phyloP scores from a whole-genome alignment of 2,888 invertebrate genomes.

The Resseliella maxima region DNA sequence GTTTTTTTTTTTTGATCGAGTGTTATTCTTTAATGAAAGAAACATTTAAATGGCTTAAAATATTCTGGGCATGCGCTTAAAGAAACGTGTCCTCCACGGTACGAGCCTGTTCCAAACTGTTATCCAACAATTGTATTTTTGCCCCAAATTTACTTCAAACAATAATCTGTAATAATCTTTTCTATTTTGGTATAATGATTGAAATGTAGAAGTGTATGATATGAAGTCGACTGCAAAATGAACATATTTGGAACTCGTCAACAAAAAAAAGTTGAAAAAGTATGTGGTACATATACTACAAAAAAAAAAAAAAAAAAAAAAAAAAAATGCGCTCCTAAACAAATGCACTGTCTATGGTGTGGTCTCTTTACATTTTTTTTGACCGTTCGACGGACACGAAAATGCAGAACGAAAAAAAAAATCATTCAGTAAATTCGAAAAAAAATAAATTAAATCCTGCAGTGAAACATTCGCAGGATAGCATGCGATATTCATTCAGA shows the following conservation, averaged over 20 bases:
- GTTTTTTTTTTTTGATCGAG: no score
- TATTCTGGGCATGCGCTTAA: no score
- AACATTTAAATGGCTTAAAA: no score
- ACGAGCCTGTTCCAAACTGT: no score
- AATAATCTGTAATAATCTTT: no score
- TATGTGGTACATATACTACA: neutral
- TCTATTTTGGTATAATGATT: neutral
- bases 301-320: neutral
- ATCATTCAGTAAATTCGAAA: neutral
- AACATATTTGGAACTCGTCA: slow-evolving; percentile 12
- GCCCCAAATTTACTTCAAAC: no score
- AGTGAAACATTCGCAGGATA: neutral
- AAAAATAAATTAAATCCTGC: slow-evolving; percentile 39
- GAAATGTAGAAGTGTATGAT: neutral
- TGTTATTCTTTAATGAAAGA: no score
- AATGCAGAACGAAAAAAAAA: neutral
- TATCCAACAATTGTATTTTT: no score
- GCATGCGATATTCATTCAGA: neutral
- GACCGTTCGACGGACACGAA: neutral
- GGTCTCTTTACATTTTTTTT: neutral
- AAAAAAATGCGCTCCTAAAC: neutral
- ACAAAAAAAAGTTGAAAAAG: no score
- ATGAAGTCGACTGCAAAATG: neutral
- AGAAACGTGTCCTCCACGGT: no score
- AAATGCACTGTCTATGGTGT: slow-evolving; percentile 10